Base-by-base conservation (phyloP, 2,113 vertebrate species). In the Sclerurus mexicanus region DNA sequence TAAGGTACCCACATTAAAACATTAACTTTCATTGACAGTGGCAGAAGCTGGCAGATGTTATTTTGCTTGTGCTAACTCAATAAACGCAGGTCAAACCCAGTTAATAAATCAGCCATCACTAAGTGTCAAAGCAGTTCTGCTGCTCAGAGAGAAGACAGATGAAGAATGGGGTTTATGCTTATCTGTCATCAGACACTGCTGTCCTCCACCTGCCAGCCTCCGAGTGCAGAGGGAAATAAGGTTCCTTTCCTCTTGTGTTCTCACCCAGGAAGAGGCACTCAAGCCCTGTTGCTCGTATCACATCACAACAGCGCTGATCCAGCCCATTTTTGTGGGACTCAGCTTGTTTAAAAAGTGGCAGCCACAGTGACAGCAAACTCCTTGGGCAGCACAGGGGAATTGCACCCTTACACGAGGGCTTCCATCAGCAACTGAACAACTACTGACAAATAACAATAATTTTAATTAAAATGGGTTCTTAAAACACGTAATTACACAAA, bases 61-160 rank as follows among this genome's bases (percentile, higher is more conserved):
- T 93, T 95, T 88, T 80, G 55, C 75, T 59, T 80, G 63, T 92
- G 42, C 67, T 94, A 93, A 93, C 88, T 93, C 75, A 88, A 94
- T 92, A 94, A 92, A 88, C 0, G 1, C 83, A 90, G 63, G 95
- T 94, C 82, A 93, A 90, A 86, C 59, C 22, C 63, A 80, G 67
- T 93, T 92, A 95, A 95, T 91, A 94, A 97, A 90, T 88, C 90
- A 94, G 67, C 53, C 75, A 90, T 90, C 92, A 90, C 85, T 19
- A 49, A 40, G 55, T 63, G 78, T 90, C 79, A 93, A 93, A 52
- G 88, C 67, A 73, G 14, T 52, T 85, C 13, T 85, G 72, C 5
- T 88, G 30, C 79, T 79, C 74, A 33, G 52, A 75, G 64, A 56
- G 35, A 24, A 80, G 82, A 75, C 33, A 86, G 92, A 73, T 78